These are phyloP conservation scores for Megaceryle torquata DNA, from an alignment of 2,113 vertebrate genomes.

Conservation along the genomic window DNA sequence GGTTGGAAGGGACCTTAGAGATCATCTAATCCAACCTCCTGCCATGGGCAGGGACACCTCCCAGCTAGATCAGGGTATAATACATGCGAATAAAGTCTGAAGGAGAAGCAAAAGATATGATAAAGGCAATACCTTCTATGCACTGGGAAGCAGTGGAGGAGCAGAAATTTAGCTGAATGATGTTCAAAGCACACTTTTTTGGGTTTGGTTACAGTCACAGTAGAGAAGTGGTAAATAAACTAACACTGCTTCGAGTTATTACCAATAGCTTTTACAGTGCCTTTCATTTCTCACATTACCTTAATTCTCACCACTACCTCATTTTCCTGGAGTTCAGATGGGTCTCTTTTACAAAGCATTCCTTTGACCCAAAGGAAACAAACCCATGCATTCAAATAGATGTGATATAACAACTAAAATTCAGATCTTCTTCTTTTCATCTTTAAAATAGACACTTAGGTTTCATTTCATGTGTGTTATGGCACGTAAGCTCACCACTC, in stretches of 20 bases:
- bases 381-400: not conserved
- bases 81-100: not conserved
- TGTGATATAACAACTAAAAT: not conserved
- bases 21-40: too few relatives aligned
- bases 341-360: not conserved
- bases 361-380: not conserved
- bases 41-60: too few relatives aligned
- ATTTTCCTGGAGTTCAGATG: not conserved
- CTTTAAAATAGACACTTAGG: not conserved
- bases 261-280: not conserved
- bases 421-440: not conserved
- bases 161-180: not conserved
- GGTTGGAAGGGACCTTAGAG: too few relatives aligned
- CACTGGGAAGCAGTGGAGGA: not conserved
- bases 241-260: not conserved
- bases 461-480: not conserved
- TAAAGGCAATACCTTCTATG: not conserved
- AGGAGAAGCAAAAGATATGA: not conserved
- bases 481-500: not conserved
- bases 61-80: too few relatives aligned
- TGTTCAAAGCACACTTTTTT: not conserved
- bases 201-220: not conserved
- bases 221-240: not conserved
- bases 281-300: not conserved
- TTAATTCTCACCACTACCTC: not conserved